Percentiles rank a stretch among this genome's conserved stretches.
Conservation (phyloP, 2,888 invertebrate genomes). For the Spodoptera exigua region DNA sequence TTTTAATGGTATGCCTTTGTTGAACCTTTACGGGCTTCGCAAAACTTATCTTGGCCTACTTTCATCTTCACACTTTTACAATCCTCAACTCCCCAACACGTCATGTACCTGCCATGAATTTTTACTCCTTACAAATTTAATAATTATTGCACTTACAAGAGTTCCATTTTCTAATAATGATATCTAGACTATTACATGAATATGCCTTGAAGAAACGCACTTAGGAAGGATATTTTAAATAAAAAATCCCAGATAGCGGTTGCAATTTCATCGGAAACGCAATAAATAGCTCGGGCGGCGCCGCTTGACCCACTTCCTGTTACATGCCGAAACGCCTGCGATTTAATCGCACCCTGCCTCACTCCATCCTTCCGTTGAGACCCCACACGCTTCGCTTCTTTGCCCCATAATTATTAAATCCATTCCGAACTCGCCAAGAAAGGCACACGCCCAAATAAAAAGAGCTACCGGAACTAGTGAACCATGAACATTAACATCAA, state of each 20-base stretch:
- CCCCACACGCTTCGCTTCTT: conserved; percentile 84
- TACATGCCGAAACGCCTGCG: conserved; percentile 88
- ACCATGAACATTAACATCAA: conserved; percentile 59
- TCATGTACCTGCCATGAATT: conserved; percentile 21
- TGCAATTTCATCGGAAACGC: conserved; percentile 85
- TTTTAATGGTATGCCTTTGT: conserved; percentile 84
- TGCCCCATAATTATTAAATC: conserved; percentile 86
- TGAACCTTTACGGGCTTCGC: conserved; percentile 56
- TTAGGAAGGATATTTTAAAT: conserved; percentile 53
- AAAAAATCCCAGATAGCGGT: conserved; percentile 72
- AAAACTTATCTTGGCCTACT: conserved; percentile 61
- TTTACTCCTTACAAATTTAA: conserved; percentile 9
- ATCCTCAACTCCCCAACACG: conserved; percentile 22
- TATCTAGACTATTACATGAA: conserved; percentile 22
- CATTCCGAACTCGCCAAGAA: conserved; percentile 79
- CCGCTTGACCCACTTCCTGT: conserved; percentile 88
- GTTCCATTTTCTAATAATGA: conserved; percentile 16
- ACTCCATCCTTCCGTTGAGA: conserved; percentile 82
- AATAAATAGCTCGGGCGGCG: conserved; percentile 86
- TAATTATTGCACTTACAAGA: conserved; percentile 6
- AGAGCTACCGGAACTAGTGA: conserved; percentile 58
- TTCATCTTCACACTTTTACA: conserved; percentile 38
- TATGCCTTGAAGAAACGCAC: conserved; percentile 44
- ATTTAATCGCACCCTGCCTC: conserved; percentile 86
- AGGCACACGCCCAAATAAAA: conserved; percentile 73